These are phyloP conservation scores for Diploscapter pachys DNA, from an alignment of 1,140 invertebrate species.

Conservation along the genomic window DNA sequence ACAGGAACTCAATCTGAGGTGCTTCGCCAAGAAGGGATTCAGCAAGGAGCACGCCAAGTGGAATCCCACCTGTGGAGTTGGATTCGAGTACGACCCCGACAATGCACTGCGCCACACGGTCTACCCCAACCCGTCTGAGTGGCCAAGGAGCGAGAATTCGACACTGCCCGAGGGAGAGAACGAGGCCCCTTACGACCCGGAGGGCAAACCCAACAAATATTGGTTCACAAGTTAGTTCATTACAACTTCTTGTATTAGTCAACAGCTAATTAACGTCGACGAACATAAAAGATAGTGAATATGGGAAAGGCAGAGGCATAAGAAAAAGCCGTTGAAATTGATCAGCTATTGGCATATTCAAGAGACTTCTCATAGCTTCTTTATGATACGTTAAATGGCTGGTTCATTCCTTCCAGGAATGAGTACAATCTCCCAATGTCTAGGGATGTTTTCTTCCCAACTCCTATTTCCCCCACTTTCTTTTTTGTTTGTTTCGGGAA, in stretches of 20 bases:
- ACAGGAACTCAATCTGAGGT: conserved; percentile 89
- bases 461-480: no score
- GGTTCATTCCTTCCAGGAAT: no score
- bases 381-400: no score
- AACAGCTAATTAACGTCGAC: no score
- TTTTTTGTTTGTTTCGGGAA: no score
- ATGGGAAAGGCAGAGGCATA: no score
- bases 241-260: not conserved
- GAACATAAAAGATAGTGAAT: no score
- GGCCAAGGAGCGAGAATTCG: conserved; percentile 76
- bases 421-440: no score
- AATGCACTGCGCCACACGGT: conserved; percentile 93
- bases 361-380: no score
- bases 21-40: conserved; percentile 90
- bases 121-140: conserved; percentile 95
- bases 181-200: conserved; percentile 86
- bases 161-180: conserved; percentile 83
- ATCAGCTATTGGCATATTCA: no score
- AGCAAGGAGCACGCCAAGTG: conserved; percentile 99
- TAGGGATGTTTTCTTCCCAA: no score
- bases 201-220: conserved; percentile 93
- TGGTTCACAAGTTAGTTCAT: conserved; percentile 71
- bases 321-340: no score
- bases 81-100: conserved; percentile 99
- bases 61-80: conserved; percentile 96